Conservation (phyloP, 2,113 vertebrate species). For the Polypterus bichir region DNA sequence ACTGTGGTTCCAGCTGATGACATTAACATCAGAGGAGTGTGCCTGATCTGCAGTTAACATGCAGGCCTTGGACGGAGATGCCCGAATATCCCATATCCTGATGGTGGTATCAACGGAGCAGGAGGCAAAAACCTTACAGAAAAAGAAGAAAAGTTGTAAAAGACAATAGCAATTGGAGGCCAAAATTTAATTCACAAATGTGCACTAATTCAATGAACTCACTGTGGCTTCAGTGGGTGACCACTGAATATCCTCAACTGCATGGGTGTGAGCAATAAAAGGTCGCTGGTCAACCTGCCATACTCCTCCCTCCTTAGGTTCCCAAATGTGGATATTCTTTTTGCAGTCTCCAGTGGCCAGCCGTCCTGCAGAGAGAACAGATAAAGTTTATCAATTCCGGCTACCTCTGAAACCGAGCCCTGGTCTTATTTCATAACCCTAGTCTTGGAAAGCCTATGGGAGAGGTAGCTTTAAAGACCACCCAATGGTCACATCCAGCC, state of each 20-base stretch:
- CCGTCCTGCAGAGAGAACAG: constrained; percentile 42
- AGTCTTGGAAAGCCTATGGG: too few species aligned
- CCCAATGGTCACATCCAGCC: too few species aligned
- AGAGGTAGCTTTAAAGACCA: too few species aligned
- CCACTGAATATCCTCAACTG: constrained; percentile 85
- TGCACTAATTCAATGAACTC: constrained; percentile 13
- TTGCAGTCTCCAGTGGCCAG: constrained; percentile 74
- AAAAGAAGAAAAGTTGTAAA: neutral
- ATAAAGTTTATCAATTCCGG: too few species aligned
- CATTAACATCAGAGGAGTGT: constrained; percentile 68
- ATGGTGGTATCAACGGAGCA: constrained; percentile 74
- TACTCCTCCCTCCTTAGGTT: constrained; percentile 58
- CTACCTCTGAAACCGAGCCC: too few species aligned
- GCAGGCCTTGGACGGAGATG: constrained; percentile 60
- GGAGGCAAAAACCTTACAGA: constrained; percentile 70
- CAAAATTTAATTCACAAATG: neutral
- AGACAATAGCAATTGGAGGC: neutral
- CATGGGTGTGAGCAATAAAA: constrained; percentile 67
- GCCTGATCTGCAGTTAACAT: constrained; percentile 65
- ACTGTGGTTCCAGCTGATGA: constrained; percentile 72
- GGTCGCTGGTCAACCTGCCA: constrained; percentile 81
- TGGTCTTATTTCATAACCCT: too few species aligned
- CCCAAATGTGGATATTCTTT: constrained; percentile 83
- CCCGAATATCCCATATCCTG: constrained; percentile 72
- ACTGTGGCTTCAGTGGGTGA: constrained; percentile 82